A percentile compares a stretch with the other conserved stretches of the same genome.
phyloP scores from a whole-genome alignment of 2,113 vertebrate species.

The Coptodon bakossiorum region DNA sequence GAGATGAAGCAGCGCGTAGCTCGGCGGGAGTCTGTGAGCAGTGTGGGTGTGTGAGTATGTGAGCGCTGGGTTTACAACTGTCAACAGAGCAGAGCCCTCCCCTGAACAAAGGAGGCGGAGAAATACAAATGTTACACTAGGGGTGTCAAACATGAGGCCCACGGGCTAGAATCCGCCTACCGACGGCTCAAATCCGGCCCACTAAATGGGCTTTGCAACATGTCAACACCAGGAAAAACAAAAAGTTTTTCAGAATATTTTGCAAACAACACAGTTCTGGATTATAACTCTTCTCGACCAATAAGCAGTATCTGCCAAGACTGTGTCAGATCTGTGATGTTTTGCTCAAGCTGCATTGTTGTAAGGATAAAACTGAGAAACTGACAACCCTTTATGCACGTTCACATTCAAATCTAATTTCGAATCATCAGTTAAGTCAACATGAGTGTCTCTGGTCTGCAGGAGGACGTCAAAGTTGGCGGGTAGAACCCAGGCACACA shows the following conservation, averaged over 20 bases:
- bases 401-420: neutral
- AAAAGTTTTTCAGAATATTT: neutral
- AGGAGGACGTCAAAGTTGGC: neutral
- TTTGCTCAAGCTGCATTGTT: fast-evolving
- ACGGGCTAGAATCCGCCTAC: neutral
- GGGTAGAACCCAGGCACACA: neutral
- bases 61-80: neutral
- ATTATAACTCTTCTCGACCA: neutral
- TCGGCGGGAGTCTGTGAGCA: neutral
- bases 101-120: neutral
- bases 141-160: neutral
- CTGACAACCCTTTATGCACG: neutral
- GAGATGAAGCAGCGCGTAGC: neutral
- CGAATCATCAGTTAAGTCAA: neutral
- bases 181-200: neutral
- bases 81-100: constrained; percentile 1
- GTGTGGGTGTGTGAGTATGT: neutral
- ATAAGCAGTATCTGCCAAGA: neutral
- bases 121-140: neutral
- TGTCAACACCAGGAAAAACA: neutral
- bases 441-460: neutral
- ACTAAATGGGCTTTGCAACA: neutral
- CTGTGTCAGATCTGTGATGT: fast-evolving
- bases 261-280: neutral
- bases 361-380: neutral